Evolutionary conservation across 1,140 invertebrate genomes (phyloP).

Genomic region (Conopomorpha cramerella): DNA sequence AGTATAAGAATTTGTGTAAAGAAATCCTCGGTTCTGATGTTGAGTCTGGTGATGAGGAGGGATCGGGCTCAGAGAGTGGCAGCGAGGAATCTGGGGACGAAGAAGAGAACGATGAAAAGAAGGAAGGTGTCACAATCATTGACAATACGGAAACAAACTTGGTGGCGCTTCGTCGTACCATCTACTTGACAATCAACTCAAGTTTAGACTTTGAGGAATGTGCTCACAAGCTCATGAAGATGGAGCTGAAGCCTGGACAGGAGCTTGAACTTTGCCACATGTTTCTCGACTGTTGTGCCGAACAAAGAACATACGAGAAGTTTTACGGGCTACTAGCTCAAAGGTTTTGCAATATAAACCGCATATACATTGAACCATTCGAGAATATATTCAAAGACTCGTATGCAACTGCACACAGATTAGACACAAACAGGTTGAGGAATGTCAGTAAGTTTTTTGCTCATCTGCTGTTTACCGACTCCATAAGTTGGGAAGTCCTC

Average conservation of each 20-base stretch:
- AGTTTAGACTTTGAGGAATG: slow-evolving; percentile 99
- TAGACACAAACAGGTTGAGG: slow-evolving; percentile 96
- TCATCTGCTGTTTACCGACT: slow-evolving; percentile 95
- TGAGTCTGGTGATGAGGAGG: slow-evolving; percentile 63
- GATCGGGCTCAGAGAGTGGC: slow-evolving; percentile 65
- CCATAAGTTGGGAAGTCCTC: slow-evolving; percentile 92
- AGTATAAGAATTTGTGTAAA: slow-evolving; percentile 90
- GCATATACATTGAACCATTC: slow-evolving; percentile 89
- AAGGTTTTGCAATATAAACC: slow-evolving; percentile 91
- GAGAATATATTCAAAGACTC: slow-evolving; percentile 96
- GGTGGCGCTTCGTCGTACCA: slow-evolving; percentile 89
- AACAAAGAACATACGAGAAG: slow-evolving; percentile 98
- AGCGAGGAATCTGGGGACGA: slow-evolving; percentile 65
- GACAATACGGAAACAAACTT: slow-evolving; percentile 98
- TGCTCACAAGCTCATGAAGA: slow-evolving; percentile 97
- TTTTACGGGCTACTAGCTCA: slow-evolving; percentile 95
- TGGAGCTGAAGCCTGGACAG: slow-evolving; percentile 93
- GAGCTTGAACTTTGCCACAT: slow-evolving; percentile 97
- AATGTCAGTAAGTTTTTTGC: slow-evolving; percentile 99
- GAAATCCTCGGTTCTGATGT: slow-evolving; percentile 81
- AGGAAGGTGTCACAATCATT: slow-evolving; percentile 79
- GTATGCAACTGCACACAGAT: slow-evolving; percentile 89
- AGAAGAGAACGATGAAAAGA: slow-evolving; percentile 40
- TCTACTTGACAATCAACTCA: slow-evolving; percentile 98
- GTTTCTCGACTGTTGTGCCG: slow-evolving; percentile 98